Base-by-base conservation (phyloP, 2,113 vertebrate species). In the Ariopsis seemanni region DNA sequence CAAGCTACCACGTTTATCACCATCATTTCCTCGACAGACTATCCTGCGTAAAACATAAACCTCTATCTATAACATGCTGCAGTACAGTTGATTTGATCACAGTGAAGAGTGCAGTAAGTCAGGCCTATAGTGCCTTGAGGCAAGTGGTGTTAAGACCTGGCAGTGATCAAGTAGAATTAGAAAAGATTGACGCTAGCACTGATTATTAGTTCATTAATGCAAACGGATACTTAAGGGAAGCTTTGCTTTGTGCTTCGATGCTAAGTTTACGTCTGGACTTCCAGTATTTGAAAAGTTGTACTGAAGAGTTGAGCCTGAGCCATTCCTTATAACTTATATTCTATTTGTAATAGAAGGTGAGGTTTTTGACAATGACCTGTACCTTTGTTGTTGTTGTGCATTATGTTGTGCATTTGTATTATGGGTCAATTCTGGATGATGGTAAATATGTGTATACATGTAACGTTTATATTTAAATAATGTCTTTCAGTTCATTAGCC, bases 131-230 rank as follows among this genome's bases (percentile, higher is more conserved):
- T 72, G 48, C 90, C 89, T 20, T 82, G 62, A 75, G 79, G 75
- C 52, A 89, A 92, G 80, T n/a, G 88, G 92, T 93, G 91, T 91
- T 65, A 79, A 87, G 88, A 85, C 82, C 89, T 89, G 92, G 93
- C 92, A 93, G 94, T 94, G 93, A 91, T 90, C 84, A 88, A 85
- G 92, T 90, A 89, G 89, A 89, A 89, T 84, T 88, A 60, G 15
- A 72, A 80, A 90, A 87, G 87, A 90, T 48, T 82, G 30, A 25
- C 18, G 2, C 30, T 62, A 82, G 30, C 30, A 82, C 11, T 82
- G 57, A 48, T 82, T 82, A 48, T 60, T 62, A 48, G 34, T 30
- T 20, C 60, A 48, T 18, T 82, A 82, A 82, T 57, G 14, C 75
- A 79, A 79, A 79, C 9, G 25, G 15, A 82, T 42, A 25, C 34